Percentiles rank a stretch among this genome's conserved stretches.
phyloP scores from a whole-genome alignment of 2,888 invertebrate species.

The Catocala sponsa region DNA sequence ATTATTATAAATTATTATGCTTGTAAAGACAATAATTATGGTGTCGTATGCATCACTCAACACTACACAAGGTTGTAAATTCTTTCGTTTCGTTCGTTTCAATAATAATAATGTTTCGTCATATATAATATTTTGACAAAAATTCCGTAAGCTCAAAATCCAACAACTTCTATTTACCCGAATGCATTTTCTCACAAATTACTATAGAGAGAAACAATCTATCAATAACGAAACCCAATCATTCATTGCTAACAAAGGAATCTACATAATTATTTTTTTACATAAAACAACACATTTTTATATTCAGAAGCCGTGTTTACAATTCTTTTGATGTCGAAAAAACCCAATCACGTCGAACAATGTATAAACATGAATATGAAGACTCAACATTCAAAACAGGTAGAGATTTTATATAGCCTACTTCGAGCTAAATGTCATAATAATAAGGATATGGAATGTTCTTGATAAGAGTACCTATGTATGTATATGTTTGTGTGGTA shows the following conservation, averaged over 20 bases:
- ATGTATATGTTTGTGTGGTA: slow-evolving; percentile 46
- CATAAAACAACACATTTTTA: slow-evolving; percentile 23
- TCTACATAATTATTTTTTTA: slow-evolving; percentile 18
- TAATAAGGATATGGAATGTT: slow-evolving; percentile 50
- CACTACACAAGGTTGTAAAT: neutral
- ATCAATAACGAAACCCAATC: neutral
- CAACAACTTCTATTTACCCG: too few species aligned
- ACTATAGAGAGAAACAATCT: too few species aligned
- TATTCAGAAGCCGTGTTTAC: slow-evolving; percentile 27
- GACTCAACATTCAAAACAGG: slow-evolving; percentile 33
- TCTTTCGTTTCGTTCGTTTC: too few species aligned
- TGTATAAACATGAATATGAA: slow-evolving; percentile 27
- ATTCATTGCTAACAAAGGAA: slow-evolving; percentile 29
- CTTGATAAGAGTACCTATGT: slow-evolving; percentile 36
- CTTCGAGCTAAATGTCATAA: slow-evolving; percentile 39
- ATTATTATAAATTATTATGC: neutral
- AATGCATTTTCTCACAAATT: too few species aligned
- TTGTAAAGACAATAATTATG: neutral
- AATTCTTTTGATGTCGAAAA: slow-evolving; percentile 19
- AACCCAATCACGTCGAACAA: slow-evolving; percentile 18
- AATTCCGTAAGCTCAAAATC: too few species aligned
- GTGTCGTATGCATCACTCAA: neutral
- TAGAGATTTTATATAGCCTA: slow-evolving; percentile 21
- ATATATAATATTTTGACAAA: too few species aligned
- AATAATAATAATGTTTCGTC: too few species aligned